Evolutionary conservation across 92 coral and sea anemone genomes (phyloP), one percentile per base, ranked within the genome.

Genomic region (Scolanthus callimorphus): DNA sequence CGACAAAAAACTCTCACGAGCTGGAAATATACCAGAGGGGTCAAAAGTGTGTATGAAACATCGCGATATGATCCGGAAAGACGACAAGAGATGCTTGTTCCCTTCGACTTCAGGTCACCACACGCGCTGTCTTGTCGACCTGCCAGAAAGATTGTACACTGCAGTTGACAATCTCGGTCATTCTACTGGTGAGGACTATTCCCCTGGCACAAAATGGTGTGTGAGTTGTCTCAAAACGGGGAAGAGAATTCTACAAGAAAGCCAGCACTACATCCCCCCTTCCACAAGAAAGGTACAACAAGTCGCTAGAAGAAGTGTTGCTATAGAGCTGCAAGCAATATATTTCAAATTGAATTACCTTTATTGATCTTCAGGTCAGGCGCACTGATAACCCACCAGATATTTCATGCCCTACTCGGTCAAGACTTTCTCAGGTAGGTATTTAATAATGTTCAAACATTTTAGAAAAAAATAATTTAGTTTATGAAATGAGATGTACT

Each of bases 81-180:
- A 31, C 45, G 58, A 71, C 39, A 51, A 50, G 37, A 26, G 69
- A 27, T 60, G 69, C 58, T 71, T 62, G 43, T 63, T 60, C 28
- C 62, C 78, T 11, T 17, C 3, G 2, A 4, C 52, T 9, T 46
- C 52, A 9, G 11, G 17, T 4, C 4, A 9, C 11, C 23, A 46
- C 52, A 46, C 17, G 8, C 17, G 4, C 52, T 46, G 17, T 9
- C 52, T 46, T 19, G 17, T 4, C 8, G 2, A 26, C 17, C 15
- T 55, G 29, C 73, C 63, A 17, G 49, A 37, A 31, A 4, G 73
- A 6, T 49, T 66, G 30, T 66, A 48, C 20, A 24, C 31, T 13
- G 66, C 45, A 1, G 39, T 55, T 52, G 66, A 66, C 31, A 20
- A 0, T 27, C 50, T 20, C 6, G 73, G 51, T 11, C 22, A 55